These are phyloP conservation scores for Tyria jacobaeae DNA, from an alignment of 2,888 invertebrate genomes.

Conservation along the genomic window DNA sequence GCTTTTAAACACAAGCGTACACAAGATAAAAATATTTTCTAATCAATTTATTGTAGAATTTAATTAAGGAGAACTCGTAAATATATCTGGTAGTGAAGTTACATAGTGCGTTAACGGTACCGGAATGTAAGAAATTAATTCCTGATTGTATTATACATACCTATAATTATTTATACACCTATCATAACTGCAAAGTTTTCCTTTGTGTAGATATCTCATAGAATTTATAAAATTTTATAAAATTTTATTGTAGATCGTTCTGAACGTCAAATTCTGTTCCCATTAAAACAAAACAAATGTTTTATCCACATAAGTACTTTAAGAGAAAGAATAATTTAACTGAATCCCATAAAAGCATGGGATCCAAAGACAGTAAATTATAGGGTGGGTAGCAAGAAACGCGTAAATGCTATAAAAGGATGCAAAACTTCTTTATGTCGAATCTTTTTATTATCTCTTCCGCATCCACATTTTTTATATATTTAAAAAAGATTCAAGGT, in stretches of 20 bases:
- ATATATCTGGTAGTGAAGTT: constrained; percentile 57
- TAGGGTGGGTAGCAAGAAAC: constrained; percentile 31
- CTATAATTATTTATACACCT: background rate
- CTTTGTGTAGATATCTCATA: background rate
- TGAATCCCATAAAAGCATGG: constrained; percentile 34
- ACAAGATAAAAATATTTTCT: constrained; percentile 23
- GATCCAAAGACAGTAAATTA: constrained; percentile 35
- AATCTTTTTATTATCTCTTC: constrained; percentile 61
- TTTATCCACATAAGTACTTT: background rate
- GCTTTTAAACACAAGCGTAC: constrained; percentile 7
- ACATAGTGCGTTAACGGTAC: constrained; percentile 17
- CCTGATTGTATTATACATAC: background rate
- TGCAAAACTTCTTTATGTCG: constrained; percentile 55
- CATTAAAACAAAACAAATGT: background rate
- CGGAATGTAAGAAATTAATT: constrained; percentile 7
- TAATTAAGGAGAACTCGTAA: constrained; percentile 68
- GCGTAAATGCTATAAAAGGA: constrained; percentile 42
- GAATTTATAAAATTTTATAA: no score
- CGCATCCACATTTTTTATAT: constrained; percentile 33
- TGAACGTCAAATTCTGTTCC: background rate
- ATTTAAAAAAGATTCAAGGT: constrained; percentile 32
- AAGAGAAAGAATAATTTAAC: constrained; percentile 10
- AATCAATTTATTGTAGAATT: constrained; percentile 59
- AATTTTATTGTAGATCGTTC: no score
- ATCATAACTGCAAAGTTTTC: background rate